A percentile compares a stretch with the other conserved stretches of the same genome.
Evolutionary conservation across 2,113 vertebrate genomes (phyloP).

Genomic region (Octodon degus): DNA sequence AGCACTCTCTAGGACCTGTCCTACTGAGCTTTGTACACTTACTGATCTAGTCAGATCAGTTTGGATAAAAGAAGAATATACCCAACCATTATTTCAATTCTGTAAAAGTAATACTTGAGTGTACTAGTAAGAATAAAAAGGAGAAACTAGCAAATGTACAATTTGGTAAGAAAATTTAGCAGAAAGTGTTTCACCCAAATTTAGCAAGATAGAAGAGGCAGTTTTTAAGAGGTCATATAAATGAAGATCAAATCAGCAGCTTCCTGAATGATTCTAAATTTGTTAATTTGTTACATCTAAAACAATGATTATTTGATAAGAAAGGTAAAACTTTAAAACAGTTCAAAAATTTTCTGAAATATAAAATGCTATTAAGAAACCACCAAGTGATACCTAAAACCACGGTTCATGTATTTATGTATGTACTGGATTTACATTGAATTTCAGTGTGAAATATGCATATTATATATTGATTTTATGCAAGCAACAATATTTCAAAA

Average conservation of each 20-base stretch:
- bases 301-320: constrained; percentile 42
- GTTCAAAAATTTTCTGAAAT: constrained; percentile 48
- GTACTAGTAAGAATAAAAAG: constrained; percentile 62
- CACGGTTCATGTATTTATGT: constrained; percentile 36
- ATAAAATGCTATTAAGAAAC: constrained; percentile 58
- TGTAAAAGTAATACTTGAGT: constrained; percentile 60
- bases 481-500: constrained; percentile 49
- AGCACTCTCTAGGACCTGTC: constrained; percentile 24
- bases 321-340: neutral
- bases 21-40: neutral
- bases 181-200: constrained; percentile 48
- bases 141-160: constrained; percentile 50
- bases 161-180: constrained; percentile 19
- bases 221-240: neutral
- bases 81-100: constrained; percentile 42
- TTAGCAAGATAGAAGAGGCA: neutral
- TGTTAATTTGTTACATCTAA: constrained; percentile 9
- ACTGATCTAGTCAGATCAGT: constrained; percentile 51
- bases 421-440: constrained; percentile 34
- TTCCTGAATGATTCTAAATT: neutral
- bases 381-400: neutral
- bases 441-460: constrained; percentile 50
- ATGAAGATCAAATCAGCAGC: constrained; percentile 26
- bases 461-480: constrained; percentile 41
- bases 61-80: constrained; percentile 69